These are phyloP conservation scores for Sturnus vulgaris DNA, from an alignment of 2,113 vertebrate species.

Conservation along the genomic window DNA sequence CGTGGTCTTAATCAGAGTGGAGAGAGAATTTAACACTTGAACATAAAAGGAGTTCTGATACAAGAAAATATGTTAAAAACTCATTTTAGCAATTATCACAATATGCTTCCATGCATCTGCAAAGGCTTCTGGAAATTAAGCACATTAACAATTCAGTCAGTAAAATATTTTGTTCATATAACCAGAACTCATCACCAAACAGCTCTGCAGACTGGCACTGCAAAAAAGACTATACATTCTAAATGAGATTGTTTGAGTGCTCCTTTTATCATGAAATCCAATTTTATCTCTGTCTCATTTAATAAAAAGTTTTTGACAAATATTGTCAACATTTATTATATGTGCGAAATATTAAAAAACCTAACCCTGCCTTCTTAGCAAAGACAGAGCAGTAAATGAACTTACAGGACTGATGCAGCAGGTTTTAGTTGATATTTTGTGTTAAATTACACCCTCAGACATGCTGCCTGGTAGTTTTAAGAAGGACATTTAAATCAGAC, in stretches of 20 bases:
- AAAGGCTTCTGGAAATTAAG: conserved; percentile 42
- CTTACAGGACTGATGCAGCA: neutral
- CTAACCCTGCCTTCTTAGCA: neutral
- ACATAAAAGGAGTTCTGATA: neutral
- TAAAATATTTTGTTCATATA: neutral
- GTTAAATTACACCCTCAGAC: neutral
- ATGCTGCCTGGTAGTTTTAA: neutral
- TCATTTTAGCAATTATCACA: neutral
- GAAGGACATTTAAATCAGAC: neutral
- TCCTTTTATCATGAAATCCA: conserved; percentile 64
- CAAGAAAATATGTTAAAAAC: neutral
- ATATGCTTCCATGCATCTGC: neutral
- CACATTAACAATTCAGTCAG: conserved; percentile 10
- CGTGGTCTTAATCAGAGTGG: neutral
- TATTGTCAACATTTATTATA: conserved; percentile 47
- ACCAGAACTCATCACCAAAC: conserved; percentile 19
- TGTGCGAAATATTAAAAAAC: neutral
- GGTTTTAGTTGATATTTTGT: neutral
- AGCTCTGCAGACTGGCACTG: neutral
- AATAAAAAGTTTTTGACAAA: conserved; percentile 63
- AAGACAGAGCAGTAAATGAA: conserved; percentile 32
- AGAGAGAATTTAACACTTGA: neutral
- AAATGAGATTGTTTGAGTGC: conserved; percentile 52
- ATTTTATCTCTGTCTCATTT: conserved; percentile 61
- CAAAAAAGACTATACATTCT: conserved; percentile 39